These are phyloP conservation scores for Rutpela maculata DNA, from an alignment of 2,888 invertebrate species.

Conservation along the genomic window DNA sequence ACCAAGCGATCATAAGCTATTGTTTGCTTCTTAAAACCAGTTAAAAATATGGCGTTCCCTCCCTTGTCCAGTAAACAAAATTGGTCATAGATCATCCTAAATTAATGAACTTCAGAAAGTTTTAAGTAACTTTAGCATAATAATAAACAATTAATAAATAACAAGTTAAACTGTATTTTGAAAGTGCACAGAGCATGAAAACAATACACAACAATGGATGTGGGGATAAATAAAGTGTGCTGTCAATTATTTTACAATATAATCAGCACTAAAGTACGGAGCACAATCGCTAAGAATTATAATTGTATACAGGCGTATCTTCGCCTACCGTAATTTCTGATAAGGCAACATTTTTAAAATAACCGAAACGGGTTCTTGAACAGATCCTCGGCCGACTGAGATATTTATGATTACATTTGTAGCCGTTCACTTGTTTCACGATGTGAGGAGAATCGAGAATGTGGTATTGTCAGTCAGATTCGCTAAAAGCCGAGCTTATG, in stretches of 20 bases:
- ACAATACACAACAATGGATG: slow-evolving; percentile 52
- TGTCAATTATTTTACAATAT: slow-evolving; percentile 71
- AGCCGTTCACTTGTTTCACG: slow-evolving; percentile 71
- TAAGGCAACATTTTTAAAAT: slow-evolving; percentile 70
- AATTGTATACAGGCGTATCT: slow-evolving; percentile 69
- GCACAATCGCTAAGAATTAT: slow-evolving; percentile 69
- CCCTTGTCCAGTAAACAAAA: slow-evolving; percentile 21
- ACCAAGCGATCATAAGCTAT: not conserved
- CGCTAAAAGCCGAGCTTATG: slow-evolving; percentile 47
- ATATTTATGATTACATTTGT: slow-evolving; percentile 72
- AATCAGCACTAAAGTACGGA: slow-evolving; percentile 69
- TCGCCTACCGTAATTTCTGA: slow-evolving; percentile 71
- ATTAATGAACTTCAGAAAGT: slow-evolving; percentile 22
- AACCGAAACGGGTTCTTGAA: slow-evolving; percentile 69
- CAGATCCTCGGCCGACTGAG: slow-evolving; percentile 67
- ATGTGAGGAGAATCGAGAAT: slow-evolving; percentile 70
- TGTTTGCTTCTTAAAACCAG: not conserved
- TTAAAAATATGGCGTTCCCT: not conserved
- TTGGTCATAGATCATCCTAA: slow-evolving; percentile 23
- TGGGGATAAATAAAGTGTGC: slow-evolving; percentile 63
- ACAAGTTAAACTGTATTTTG: slow-evolving; percentile 52
- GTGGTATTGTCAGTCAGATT: slow-evolving; percentile 69
- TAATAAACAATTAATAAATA: slow-evolving; percentile 41
- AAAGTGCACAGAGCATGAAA: slow-evolving; percentile 52
- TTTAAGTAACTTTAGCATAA: slow-evolving; percentile 26